These are phyloP conservation scores for Eubasilissa regina DNA, from an alignment of 1,140 invertebrate species.

Conservation along the genomic window DNA sequence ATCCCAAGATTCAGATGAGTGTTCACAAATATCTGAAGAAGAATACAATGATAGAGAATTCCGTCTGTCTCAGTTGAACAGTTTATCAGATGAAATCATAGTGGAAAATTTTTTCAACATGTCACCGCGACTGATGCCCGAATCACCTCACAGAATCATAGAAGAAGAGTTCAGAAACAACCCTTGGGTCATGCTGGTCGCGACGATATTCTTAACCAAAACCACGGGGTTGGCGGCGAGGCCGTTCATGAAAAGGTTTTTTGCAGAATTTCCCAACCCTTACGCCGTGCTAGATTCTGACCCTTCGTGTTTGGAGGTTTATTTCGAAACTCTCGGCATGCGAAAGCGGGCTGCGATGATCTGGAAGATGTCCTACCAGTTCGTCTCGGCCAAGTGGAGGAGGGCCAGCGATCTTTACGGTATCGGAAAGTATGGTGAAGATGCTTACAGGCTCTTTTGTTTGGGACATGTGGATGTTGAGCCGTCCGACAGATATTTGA, in stretches of 20 bases:
- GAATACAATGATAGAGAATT: slow-evolving; percentile 54
- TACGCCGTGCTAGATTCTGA: slow-evolving; percentile 67
- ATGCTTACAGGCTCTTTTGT: slow-evolving; percentile 74
- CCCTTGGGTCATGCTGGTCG: slow-evolving; percentile 73
- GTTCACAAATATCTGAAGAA: slow-evolving; percentile 1
- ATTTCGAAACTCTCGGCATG: slow-evolving; percentile 71
- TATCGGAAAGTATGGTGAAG: slow-evolving; percentile 73
- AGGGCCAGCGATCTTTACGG: slow-evolving; percentile 72
- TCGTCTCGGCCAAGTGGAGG: slow-evolving; percentile 72
- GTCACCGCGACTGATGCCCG: slow-evolving; percentile 66
- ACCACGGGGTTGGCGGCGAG: slow-evolving; percentile 69
- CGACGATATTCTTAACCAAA: slow-evolving; percentile 74
- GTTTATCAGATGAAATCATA: slow-evolving; percentile 64
- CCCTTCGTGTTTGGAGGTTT: slow-evolving; percentile 67
- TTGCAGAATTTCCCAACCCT: slow-evolving; percentile 70
- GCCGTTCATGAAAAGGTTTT: slow-evolving; percentile 69
- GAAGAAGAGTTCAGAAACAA: slow-evolving; percentile 72
- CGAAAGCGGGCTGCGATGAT: slow-evolving; percentile 70
- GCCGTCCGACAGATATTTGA: slow-evolving; percentile 72
- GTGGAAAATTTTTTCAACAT: slow-evolving; percentile 60
- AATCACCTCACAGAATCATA: slow-evolving; percentile 72
- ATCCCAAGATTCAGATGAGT: no score
- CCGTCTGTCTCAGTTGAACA: slow-evolving; percentile 65
- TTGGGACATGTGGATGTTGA: slow-evolving; percentile 72
- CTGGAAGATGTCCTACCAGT: slow-evolving; percentile 73